Conservation (phyloP, 2,797 vertebrate genomes). For the Prunella strophiata region DNA sequence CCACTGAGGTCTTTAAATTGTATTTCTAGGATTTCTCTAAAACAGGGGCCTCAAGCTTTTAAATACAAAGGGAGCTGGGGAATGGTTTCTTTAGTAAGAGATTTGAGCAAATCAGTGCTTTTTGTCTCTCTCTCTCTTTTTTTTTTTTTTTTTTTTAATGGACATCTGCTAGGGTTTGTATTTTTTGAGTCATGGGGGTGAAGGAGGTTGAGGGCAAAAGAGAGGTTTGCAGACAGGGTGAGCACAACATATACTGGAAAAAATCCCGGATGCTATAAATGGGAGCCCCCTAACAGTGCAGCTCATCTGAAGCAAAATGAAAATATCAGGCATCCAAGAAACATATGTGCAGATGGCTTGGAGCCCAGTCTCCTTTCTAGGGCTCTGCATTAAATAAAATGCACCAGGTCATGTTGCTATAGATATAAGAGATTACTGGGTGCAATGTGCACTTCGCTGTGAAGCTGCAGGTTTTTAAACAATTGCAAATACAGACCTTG, state of each 20-base stretch:
- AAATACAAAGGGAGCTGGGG: slow-evolving; percentile 6
- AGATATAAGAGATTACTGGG: slow-evolving; percentile 66
- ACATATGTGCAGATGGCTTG: slow-evolving; percentile 50
- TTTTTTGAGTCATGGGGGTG: slow-evolving; percentile 21
- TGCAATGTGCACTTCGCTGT: slow-evolving; percentile 17
- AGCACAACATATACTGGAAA: slow-evolving; percentile 55
- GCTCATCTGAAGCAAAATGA: slow-evolving; percentile 67
- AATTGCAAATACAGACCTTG: slow-evolving; percentile 46
- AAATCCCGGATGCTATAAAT: slow-evolving; percentile 56
- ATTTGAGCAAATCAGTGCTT: slow-evolving; percentile 37
- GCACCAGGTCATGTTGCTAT: slow-evolving; percentile 65
- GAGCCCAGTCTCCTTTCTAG: slow-evolving; percentile 61
- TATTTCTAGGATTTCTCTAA: slow-evolving; percentile 34
- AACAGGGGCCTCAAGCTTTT: slow-evolving; percentile 30
- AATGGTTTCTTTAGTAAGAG: slow-evolving; percentile 9
- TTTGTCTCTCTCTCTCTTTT: neutral
- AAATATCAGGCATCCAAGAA: slow-evolving; percentile 65
- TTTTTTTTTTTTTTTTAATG: neutral
- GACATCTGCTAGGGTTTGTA: slow-evolving; percentile 48
- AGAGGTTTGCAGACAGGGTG: slow-evolving; percentile 50
- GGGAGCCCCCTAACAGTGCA: slow-evolving; percentile 61
- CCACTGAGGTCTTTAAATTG: slow-evolving; percentile 33
- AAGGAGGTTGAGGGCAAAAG: slow-evolving; percentile 11
- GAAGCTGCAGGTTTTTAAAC: slow-evolving; percentile 60
- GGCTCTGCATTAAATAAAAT: slow-evolving; percentile 69